Percentiles rank a stretch among this genome's conserved stretches.
Evolutionary conservation across 1,140 invertebrate species (phyloP).

Genomic region (Dinothrombium tinctorium): DNA sequence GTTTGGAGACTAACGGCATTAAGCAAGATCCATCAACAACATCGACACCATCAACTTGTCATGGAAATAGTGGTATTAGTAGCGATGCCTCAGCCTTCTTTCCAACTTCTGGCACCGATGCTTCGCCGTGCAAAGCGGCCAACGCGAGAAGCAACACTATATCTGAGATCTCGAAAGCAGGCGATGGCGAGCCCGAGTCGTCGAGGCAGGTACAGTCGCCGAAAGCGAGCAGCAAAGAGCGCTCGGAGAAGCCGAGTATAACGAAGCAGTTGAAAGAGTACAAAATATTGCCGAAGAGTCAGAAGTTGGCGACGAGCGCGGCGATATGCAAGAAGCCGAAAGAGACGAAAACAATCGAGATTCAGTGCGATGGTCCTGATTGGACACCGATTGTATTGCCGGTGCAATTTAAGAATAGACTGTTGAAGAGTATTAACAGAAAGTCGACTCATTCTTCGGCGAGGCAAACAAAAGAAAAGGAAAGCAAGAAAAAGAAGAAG

Average conservation of each 20-base stretch:
- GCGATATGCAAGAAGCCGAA: neutral
- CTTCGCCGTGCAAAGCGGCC: neutral
- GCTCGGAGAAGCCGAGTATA: neutral
- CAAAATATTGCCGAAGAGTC: neutral
- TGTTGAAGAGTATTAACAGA: no score
- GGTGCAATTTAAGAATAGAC: neutral
- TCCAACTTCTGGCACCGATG: neutral
- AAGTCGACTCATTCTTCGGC: no score
- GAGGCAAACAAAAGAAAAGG: no score
- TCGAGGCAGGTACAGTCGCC: neutral
- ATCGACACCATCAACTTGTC: no score
- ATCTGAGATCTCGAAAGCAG: neutral
- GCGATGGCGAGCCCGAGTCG: neutral
- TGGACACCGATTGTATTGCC: conserved; percentile 3
- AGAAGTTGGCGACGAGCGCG: neutral
- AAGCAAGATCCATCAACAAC: no score
- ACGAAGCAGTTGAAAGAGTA: neutral
- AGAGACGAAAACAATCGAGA: conserved; percentile 1
- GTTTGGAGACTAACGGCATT: no score
- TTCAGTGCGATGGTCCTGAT: conserved; percentile 3
- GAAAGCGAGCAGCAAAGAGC: neutral
- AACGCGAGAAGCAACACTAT: neutral
- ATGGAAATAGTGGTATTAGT: neutral
- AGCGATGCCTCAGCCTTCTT: neutral
- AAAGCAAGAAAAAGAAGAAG: no score